phyloP scores from a whole-genome alignment of 2,797 vertebrate genomes.

The Chrysocyon brachyurus region DNA sequence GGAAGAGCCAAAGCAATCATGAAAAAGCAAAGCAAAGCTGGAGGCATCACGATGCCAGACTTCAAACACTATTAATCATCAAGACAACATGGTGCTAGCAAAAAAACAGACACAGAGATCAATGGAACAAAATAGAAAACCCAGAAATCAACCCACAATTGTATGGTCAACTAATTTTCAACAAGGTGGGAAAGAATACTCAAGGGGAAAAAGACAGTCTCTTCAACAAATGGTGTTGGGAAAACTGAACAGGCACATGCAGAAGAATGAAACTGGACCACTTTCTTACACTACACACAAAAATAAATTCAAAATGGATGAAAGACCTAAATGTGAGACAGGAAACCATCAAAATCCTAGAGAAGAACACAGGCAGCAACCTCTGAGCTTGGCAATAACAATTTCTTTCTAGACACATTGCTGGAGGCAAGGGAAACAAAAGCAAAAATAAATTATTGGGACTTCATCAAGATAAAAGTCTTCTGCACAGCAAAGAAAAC shows the following conservation, averaged over 20 bases:
- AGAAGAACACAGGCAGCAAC: neutral
- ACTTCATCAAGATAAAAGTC: neutral
- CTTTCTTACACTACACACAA: neutral
- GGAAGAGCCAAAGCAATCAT: neutral
- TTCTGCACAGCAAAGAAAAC: neutral
- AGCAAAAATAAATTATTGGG: neutral
- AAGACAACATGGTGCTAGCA: neutral
- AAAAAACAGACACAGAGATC: neutral
- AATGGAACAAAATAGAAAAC: neutral
- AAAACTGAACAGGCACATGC: neutral
- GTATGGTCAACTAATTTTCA: neutral
- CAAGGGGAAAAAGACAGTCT: neutral
- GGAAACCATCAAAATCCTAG: neutral
- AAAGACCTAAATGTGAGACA: neutral
- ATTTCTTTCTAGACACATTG: neutral
- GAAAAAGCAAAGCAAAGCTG: neutral
- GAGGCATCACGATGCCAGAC: neutral
- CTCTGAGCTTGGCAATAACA: neutral
- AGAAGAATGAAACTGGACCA: neutral
- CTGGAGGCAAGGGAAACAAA: neutral
- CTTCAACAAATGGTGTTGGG: neutral
- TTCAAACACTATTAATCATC: neutral
- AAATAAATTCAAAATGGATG: neutral
- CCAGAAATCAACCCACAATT: neutral
- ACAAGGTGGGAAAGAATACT: neutral